These are phyloP conservation scores for Aporrectodea caliginosa DNA, from an alignment of 1,140 invertebrate species.

Conservation along the genomic window DNA sequence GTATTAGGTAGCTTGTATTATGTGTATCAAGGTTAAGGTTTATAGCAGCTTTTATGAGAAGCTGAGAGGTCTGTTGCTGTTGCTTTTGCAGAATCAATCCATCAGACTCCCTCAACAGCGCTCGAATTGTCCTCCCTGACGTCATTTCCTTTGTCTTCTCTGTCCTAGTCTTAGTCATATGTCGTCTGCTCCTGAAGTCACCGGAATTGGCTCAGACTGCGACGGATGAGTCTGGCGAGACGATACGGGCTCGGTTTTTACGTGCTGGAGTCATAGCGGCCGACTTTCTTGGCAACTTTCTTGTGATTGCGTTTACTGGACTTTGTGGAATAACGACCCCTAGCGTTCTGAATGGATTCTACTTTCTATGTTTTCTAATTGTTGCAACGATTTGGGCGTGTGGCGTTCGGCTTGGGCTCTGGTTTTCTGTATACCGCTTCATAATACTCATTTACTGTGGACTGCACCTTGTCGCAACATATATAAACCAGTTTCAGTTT, in stretches of 20 bases:
- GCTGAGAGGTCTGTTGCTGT: neutral
- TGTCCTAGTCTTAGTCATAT: neutral
- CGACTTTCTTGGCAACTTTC: neutral
- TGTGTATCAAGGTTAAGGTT: neutral
- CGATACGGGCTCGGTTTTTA: neutral
- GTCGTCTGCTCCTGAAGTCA: neutral
- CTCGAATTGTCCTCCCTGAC: slow-evolving; percentile 11
- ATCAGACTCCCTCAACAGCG: neutral
- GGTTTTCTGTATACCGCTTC: neutral
- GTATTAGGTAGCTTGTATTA: too few species aligned
- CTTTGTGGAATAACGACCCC: slow-evolving; percentile 19
- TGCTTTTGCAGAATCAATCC: neutral
- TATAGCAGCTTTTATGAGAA: neutral
- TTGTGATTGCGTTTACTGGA: neutral
- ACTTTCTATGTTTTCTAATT: slow-evolving; percentile 15
- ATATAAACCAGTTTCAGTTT: slow-evolving; percentile 1
- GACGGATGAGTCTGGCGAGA: neutral
- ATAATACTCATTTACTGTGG: slow-evolving; percentile 5
- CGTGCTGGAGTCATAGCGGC: neutral
- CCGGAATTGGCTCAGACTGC: too few species aligned
- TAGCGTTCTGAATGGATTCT: neutral
- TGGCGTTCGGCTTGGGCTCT: slow-evolving; percentile 11
- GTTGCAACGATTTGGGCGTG: slow-evolving; percentile 15
- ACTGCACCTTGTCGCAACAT: slow-evolving; percentile 11
- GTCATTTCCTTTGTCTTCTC: neutral